A percentile compares a stretch with the other conserved stretches of the same genome.
Evolutionary conservation across 1,140 invertebrate species (phyloP).

Genomic region (Amphibalanus amphitrite): DNA sequence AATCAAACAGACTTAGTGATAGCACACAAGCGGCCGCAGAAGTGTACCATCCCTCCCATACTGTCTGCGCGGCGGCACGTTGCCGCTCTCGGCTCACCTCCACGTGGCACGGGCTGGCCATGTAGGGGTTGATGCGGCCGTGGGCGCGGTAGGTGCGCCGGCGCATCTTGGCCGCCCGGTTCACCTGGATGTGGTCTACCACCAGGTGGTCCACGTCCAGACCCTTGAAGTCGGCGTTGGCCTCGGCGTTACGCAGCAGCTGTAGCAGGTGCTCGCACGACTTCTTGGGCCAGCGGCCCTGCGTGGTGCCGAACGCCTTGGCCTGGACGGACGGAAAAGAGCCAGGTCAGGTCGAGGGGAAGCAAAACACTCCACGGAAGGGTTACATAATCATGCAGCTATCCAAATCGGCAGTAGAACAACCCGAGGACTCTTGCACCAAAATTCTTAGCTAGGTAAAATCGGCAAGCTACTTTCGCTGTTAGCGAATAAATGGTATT

Average conservation of each 20-base stretch:
- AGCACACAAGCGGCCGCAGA: too few relatives aligned
- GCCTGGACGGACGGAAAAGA: slow-evolving; percentile 34
- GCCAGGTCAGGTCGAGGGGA: slow-evolving; percentile 8
- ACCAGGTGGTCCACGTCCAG: slow-evolving; percentile 93
- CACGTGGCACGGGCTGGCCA: slow-evolving; percentile 98
- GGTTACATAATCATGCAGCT: neutral
- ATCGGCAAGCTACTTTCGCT: too few relatives aligned
- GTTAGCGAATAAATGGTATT: too few relatives aligned
- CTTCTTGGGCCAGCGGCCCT: slow-evolving; percentile 98
- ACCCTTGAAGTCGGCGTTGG: slow-evolving; percentile 87
- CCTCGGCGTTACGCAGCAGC: slow-evolving; percentile 93
- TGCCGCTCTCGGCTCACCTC: too few relatives aligned
- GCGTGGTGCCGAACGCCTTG: slow-evolving; percentile 87
- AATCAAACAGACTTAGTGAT: too few relatives aligned
- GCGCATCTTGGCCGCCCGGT: slow-evolving; percentile 89
- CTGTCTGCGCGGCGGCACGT: too few relatives aligned
- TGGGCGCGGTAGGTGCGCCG: slow-evolving; percentile 97
- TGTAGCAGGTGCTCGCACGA: slow-evolving; percentile 95
- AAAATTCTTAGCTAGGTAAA: slow-evolving; percentile 4
- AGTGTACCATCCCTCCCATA: too few relatives aligned
- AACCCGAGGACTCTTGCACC: neutral
- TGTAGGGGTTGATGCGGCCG: slow-evolving; percentile 98
- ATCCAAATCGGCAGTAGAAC: neutral
- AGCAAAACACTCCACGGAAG: slow-evolving; percentile 8
- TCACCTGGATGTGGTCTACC: slow-evolving; percentile 88